Conservation (phyloP, 2,797 vertebrate species). For the Liasis olivaceus region DNA sequence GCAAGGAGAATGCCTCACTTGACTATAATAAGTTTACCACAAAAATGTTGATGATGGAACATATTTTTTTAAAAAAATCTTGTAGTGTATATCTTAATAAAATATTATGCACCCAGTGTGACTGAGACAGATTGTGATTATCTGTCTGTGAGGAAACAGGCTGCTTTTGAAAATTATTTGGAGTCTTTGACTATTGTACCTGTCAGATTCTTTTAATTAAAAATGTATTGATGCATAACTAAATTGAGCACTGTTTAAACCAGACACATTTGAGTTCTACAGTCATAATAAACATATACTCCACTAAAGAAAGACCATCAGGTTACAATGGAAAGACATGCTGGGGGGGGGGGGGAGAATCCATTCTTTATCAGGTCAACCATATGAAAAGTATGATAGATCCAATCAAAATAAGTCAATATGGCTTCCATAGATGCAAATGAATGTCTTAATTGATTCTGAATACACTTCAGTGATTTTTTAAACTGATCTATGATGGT, state of each 20-base stretch:
- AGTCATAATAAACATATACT: slow-evolving; percentile 55
- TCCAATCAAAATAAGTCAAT: slow-evolving; percentile 62
- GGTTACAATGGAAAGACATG: slow-evolving; percentile 56
- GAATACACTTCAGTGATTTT: slow-evolving; percentile 62
- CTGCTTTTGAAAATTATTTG: slow-evolving; percentile 71
- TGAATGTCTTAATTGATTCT: slow-evolving; percentile 57
- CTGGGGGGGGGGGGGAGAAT: not conserved
- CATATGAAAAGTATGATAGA: slow-evolving; percentile 33
- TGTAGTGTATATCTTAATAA: slow-evolving; percentile 62
- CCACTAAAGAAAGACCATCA: slow-evolving; percentile 56
- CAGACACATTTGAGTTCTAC: slow-evolving; percentile 66
- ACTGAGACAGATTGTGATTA: slow-evolving; percentile 67
- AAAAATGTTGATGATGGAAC: slow-evolving; percentile 40
- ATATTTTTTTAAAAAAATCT: slow-evolving; percentile 48
- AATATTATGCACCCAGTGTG: slow-evolving; percentile 45
- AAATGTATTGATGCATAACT: slow-evolving; percentile 75
- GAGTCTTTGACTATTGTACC: slow-evolving; percentile 68
- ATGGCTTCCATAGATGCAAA: slow-evolving; percentile 57
- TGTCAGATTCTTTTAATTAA: slow-evolving; percentile 79
- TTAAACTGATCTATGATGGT: slow-evolving; percentile 54
- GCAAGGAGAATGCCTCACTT: slow-evolving; percentile 40
- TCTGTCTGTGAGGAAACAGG: slow-evolving; percentile 60
- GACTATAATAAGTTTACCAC: slow-evolving; percentile 18
- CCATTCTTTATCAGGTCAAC: slow-evolving; percentile 36
- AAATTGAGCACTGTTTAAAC: slow-evolving; percentile 67